Evolutionary conservation across 2,888 invertebrate genomes (phyloP).

Genomic region (Mactromeris polynyma): DNA sequence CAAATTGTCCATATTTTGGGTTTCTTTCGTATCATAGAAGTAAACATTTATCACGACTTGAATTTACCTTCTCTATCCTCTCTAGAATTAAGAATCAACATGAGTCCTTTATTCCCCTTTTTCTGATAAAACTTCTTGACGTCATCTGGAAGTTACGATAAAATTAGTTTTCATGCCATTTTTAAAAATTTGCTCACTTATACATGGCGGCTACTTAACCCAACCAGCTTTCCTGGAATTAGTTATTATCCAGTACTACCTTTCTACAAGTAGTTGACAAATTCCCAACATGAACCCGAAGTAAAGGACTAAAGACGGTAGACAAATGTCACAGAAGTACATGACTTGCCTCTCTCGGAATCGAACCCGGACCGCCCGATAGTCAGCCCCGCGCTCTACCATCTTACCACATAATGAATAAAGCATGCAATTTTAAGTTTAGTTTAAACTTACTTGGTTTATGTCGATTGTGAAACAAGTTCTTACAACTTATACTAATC

Average conservation of each 20-base stretch:
- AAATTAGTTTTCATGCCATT: neutral
- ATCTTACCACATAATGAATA: no score
- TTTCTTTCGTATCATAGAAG: no score
- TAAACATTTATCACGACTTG: no score
- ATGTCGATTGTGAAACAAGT: no score
- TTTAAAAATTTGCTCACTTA: neutral
- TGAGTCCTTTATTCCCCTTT: constrained; percentile 54
- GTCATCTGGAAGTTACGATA: neutral
- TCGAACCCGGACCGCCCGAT: no score
- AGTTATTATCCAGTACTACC: neutral
- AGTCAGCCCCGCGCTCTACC: no score
- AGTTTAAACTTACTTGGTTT: no score
- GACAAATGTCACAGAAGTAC: neutral
- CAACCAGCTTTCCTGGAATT: neutral
- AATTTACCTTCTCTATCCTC: constrained; percentile 60
- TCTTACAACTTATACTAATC: no score
- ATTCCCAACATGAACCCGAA: neutral
- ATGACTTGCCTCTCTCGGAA: no score
- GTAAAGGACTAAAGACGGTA: neutral
- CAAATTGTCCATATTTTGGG: no score
- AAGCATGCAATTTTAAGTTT: no score
- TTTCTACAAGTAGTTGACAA: neutral
- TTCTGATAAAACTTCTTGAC: neutral
- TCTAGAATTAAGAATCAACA: constrained; percentile 61
- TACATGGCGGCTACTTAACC: neutral